Evolutionary conservation across 2,797 vertebrate genomes (phyloP), one percentile per base, ranked within the genome.

Genomic region (Eospalax fontanierii): DNA sequence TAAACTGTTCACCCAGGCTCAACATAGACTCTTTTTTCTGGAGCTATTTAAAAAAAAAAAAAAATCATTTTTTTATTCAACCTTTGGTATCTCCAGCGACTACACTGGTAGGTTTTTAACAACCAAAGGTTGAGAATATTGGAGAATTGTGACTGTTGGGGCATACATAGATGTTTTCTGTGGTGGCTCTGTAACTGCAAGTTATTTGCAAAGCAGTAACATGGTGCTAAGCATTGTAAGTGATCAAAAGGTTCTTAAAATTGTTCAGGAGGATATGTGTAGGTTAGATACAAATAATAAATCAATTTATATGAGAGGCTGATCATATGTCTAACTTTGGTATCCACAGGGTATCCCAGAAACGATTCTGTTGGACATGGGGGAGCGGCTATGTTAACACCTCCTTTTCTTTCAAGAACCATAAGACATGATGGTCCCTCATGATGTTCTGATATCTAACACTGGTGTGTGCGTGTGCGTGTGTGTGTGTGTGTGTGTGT

Each of bases 1-100:
- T 95, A 79, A 93, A 94, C 80, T 71, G n/a, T 86, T 95, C 38
- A 28, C 63, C n/a, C 71, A 61, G 15, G 19, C 50, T 88, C 74
- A 80, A 21, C 50, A 16, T 76, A 40, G 2, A n/a, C 46, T 88
- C 71, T 80, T 81, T 71, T 59, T 61, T 94, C 87, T 40, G 59
- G 21, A 71, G 75, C 54, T 83, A 61, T 73, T 70, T 30, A 89
- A 75, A 46, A 57, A 26, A 40, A 15, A 9, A 33, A 54, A 15
- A 12, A 19, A n/a, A 14, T 57, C 54, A 61, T 28, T 19, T 61
- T 24, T 19, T n/a, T 21, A 18, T 6, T 24, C 30, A 14, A 18
- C 18, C 30, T 30, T 50, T 9, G 38, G 19, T 22, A 71, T 38
- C 26, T 14, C 1, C 26, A 70, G 21, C 18, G 18, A 61, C 40